These are phyloP conservation scores for Thamnaconus septentrionalis DNA, from an alignment of 2,113 vertebrate genomes.

Conservation along the genomic window DNA sequence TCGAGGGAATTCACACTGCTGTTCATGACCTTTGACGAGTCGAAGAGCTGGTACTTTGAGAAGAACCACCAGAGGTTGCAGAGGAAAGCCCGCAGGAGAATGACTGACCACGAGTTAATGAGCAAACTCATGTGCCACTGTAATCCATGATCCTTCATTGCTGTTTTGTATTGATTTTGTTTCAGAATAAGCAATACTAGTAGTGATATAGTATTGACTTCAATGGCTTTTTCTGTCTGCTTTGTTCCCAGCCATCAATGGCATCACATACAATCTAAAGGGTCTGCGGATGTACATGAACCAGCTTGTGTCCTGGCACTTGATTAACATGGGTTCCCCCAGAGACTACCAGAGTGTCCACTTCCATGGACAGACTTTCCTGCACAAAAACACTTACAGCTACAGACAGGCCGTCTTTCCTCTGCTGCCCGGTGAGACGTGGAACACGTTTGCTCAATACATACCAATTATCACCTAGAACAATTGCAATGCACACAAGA, in stretches of 20 bases:
- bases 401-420: conserved; percentile 84
- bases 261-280: conserved; percentile 84
- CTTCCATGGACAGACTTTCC: conserved; percentile 93
- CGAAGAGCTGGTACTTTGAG: conserved; percentile 92
- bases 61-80: conserved; percentile 66
- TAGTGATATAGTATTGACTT: background rate
- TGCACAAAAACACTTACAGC: conserved; percentile 77
- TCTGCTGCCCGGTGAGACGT: conserved; percentile 83
- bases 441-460: too few relatives aligned
- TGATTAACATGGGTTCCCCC: conserved; percentile 89
- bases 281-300: conserved; percentile 90
- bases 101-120: conserved; percentile 41
- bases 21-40: conserved; percentile 95
- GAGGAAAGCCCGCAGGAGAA: conserved; percentile 48
- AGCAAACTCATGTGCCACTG: conserved; percentile 83
- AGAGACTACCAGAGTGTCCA: conserved; percentile 88
- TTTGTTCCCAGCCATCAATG: conserved; percentile 86
- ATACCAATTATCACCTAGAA: too few relatives aligned
- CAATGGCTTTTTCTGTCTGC: background rate
- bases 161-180: background rate
- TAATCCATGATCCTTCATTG: conserved; percentile 52
- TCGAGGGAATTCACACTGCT: conserved; percentile 85
- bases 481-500: too few relatives aligned
- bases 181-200: background rate
- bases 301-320: conserved; percentile 84